Percentiles rank a stretch among this genome's conserved stretches.
phyloP scores from a whole-genome alignment of 2,797 vertebrate species.

The Clarias laeviceps region DNA sequence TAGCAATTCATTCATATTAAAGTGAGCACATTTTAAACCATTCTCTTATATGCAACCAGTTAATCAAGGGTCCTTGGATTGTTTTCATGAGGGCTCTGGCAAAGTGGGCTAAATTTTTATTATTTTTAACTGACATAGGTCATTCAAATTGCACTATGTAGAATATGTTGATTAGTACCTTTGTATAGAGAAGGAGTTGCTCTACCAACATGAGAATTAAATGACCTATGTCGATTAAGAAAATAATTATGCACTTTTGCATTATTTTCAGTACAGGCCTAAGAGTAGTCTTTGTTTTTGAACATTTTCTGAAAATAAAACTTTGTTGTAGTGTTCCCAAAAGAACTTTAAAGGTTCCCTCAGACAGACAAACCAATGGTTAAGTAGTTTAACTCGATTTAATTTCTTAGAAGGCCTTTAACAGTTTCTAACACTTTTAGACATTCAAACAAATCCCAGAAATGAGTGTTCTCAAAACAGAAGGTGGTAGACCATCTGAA shows the following conservation, averaged over 20 bases:
- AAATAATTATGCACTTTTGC: no score
- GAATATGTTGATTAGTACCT: no score
- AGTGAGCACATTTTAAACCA: neutral
- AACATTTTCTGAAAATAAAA: neutral
- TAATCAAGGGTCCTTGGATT: neutral
- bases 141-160: no score
- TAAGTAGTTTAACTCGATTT: neutral
- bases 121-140: no score
- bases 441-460: neutral
- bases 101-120: no score
- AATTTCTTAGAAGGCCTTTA: neutral
- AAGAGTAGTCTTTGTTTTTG: neutral
- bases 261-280: no score
- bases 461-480: neutral
- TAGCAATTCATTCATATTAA: neutral
- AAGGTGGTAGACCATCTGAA: neutral
- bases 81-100: neutral
- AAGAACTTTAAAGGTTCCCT: neutral
- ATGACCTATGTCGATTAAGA: no score
- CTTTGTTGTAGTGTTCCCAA: neutral
- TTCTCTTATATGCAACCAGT: neutral
- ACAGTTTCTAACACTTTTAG: neutral
- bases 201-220: no score
- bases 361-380: neutral
- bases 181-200: no score